These are phyloP conservation scores for Mugil cephalus DNA, from an alignment of 2,113 vertebrate species.

Conservation along the genomic window DNA sequence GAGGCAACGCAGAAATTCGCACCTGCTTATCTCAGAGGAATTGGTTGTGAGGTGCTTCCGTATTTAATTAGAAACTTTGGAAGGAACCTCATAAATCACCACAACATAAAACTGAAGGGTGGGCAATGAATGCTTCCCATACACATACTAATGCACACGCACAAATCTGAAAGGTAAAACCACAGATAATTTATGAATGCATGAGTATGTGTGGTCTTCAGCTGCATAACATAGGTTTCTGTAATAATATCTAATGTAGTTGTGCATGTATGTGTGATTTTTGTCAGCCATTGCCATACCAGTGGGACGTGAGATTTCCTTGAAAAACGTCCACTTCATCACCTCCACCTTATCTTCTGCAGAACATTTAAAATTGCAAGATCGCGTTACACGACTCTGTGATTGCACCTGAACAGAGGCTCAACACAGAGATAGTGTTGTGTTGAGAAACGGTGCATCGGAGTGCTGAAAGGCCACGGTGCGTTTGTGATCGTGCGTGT, in stretches of 20 bases:
- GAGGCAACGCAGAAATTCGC: slow-evolving; percentile 51
- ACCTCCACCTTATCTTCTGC: slow-evolving; percentile 19
- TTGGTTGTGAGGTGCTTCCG: slow-evolving; percentile 73
- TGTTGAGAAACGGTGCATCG: slow-evolving; percentile 13
- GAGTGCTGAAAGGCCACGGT: slow-evolving; percentile 46
- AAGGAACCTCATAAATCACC: slow-evolving; percentile 78
- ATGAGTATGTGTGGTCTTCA: slow-evolving; percentile 54
- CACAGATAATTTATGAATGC: slow-evolving; percentile 72
- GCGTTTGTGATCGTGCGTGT: slow-evolving; percentile 10
- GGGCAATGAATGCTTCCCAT: slow-evolving; percentile 46
- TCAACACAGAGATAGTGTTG: slow-evolving; percentile 12
- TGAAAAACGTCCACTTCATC: background rate
- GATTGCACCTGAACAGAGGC: slow-evolving; percentile 24
- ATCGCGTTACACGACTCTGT: slow-evolving; percentile 23
- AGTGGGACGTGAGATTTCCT: slow-evolving; percentile 23
- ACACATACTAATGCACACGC: slow-evolving; percentile 25
- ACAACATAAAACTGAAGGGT: slow-evolving; percentile 68
- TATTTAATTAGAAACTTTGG: slow-evolving; percentile 78
- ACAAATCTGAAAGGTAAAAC: slow-evolving; percentile 44
- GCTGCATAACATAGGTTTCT: slow-evolving; percentile 38
- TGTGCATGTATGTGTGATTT: background rate
- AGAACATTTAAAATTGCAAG: slow-evolving; percentile 5
- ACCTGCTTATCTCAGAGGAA: slow-evolving; percentile 77
- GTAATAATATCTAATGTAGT: too few species aligned
- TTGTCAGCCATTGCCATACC: slow-evolving; percentile 4